Base-by-base conservation (phyloP, 1,140 invertebrate species). In the Caenorhabditis inopinata region DNA sequence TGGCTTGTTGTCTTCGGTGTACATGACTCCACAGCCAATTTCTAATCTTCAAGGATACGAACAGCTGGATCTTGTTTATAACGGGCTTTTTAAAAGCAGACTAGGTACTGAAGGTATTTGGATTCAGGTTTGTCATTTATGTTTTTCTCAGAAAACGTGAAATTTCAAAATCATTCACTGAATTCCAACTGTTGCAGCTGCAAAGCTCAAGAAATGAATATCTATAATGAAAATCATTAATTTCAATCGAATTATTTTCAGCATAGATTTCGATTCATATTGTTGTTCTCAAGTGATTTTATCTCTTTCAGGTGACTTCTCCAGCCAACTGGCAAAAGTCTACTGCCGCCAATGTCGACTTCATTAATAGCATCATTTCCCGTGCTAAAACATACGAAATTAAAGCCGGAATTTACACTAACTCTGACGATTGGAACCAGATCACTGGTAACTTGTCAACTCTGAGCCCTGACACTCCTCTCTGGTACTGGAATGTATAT, bases 11-110 rank as follows among this genome's bases (percentile, higher is more conserved):
- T 77, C 58, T 18, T 74, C 77, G 38, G 62, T 81, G 14, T 81
- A 77, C 75, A 81, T 81, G 80, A 81, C 80, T 73, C 80, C 80
- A 27, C 74, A 81, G 25, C 80, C 80, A 48, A 14, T 76, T 21
- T 74, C 62, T 6, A 38, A 51, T 16, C 81, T 80, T 58, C 21
- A 78, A 53, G 80, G 49, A 46, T 45, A 49, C 21, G 23, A 51
- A 46, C 80, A 81, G 58, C 12, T 81, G 16, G 75, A 76, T 35
- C 48, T 68, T 29, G 16, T 77, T 11, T 62, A 62, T 47, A 81
- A 58, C 38, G 49, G 48, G 6, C 75, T 81, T 29, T 47, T 25
- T 58, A 73, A 48, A 35, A 76, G 42, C 25, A 75, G 80, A 76
- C 73, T 81, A 21, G 78, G 74, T 14, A 51, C 78, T n/a, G n/a